phyloP scores from a whole-genome alignment of 2,888 invertebrate species.

The Campoplex capitator region DNA sequence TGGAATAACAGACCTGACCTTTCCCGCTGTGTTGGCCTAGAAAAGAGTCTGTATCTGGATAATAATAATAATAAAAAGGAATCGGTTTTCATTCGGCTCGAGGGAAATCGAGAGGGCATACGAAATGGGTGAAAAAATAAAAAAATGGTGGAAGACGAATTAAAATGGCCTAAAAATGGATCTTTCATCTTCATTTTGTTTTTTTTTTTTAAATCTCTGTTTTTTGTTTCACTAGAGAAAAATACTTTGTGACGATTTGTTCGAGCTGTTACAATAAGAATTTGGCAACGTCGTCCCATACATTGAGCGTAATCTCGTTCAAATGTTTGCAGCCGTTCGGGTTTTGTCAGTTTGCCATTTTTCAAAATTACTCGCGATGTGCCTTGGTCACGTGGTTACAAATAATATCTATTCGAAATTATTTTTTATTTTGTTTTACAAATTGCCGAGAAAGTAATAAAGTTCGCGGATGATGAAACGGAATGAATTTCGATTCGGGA shows the following conservation, averaged over 20 bases:
- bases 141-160: conserved; percentile 35
- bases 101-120: conserved; percentile 66
- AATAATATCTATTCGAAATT: not conserved
- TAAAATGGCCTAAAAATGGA: conserved; percentile 12
- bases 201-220: not conserved
- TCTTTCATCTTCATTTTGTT: not conserved
- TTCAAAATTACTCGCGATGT: not conserved
- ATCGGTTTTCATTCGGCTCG: conserved; percentile 64
- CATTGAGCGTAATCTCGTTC: not conserved
- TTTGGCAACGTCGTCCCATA: not conserved
- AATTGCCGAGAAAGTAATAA: too few relatives aligned
- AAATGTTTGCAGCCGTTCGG: not conserved
- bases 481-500: too few relatives aligned
- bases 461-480: too few relatives aligned
- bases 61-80: conserved; percentile 64
- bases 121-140: conserved; percentile 47
- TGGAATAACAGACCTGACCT: conserved; percentile 58
- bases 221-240: not conserved
- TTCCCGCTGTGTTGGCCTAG: conserved; percentile 43
- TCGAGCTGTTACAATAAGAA: not conserved
- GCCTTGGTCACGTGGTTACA: not conserved
- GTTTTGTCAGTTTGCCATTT: conserved; percentile 8
- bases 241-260: not conserved
- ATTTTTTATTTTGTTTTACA: not conserved
- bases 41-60: conserved; percentile 49